Conservation (phyloP, 2,113 vertebrate species). For the Corvus moneduloides region DNA sequence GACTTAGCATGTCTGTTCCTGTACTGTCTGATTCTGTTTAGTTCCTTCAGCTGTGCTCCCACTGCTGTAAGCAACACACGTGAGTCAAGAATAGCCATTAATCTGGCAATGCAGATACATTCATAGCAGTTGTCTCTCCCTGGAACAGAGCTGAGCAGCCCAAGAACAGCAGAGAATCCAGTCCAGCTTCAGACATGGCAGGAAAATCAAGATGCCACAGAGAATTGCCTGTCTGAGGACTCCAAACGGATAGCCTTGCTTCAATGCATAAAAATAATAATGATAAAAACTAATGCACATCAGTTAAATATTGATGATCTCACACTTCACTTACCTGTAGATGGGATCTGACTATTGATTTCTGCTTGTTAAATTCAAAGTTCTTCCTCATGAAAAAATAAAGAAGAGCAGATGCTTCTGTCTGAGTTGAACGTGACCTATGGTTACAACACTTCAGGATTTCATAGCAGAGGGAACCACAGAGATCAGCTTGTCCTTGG, state of each 20-base stretch:
- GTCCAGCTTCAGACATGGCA: background rate
- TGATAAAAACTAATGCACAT: background rate
- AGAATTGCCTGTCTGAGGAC: background rate
- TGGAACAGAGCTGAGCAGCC: background rate
- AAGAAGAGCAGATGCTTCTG: slow-evolving; percentile 90
- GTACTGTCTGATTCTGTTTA: background rate
- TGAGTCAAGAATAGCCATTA: background rate
- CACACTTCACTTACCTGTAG: slow-evolving; percentile 82
- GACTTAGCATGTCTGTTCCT: background rate
- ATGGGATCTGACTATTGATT: slow-evolving; percentile 95
- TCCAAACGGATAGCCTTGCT: background rate
- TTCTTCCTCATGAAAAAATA: slow-evolving; percentile 99
- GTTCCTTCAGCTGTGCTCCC: background rate
- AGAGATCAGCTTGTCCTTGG: slow-evolving; percentile 94
- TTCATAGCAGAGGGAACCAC: slow-evolving; percentile 93
- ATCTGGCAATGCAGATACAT: background rate
- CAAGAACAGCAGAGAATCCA: background rate
- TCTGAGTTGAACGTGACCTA: slow-evolving; percentile 93
- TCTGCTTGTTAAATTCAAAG: slow-evolving; percentile 97
- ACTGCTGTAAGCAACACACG: accelerated
- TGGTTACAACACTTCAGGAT: slow-evolving; percentile 98
- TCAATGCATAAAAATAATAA: background rate
- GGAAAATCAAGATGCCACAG: background rate
- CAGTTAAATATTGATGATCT: background rate
- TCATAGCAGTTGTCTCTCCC: background rate